Conservation (phyloP, 1,140 invertebrate genomes). For the Cylas formicarius region DNA sequence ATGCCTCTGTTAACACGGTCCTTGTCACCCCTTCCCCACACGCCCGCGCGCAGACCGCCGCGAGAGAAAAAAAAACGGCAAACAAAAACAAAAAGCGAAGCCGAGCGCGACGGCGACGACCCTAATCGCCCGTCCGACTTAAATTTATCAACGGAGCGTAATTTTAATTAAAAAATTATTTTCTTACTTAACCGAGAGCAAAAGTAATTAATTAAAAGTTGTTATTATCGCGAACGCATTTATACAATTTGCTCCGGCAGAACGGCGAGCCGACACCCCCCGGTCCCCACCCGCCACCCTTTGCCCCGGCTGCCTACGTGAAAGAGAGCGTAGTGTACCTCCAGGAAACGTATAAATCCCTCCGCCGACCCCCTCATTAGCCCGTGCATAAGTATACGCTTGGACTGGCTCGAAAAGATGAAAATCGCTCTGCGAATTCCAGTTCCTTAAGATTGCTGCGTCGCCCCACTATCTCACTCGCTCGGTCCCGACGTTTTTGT, state of each 20-base stretch:
- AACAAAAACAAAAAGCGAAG: too few species aligned
- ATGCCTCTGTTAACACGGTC: too few species aligned
- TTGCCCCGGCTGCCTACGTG: too few species aligned
- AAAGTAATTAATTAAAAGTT: conserved; percentile 38
- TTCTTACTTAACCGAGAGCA: conserved; percentile 20
- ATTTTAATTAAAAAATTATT: conserved; percentile 30
- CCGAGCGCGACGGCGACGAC: too few species aligned
- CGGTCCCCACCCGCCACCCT: conserved; percentile 30
- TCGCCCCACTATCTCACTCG: conserved; percentile 25
- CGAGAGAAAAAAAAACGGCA: too few species aligned
- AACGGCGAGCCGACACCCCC: conserved; percentile 32
- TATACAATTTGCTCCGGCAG: conserved; percentile 26
- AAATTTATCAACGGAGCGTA: too few species aligned
- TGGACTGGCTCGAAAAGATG: conserved; percentile 39
- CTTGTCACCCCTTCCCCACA: too few species aligned
- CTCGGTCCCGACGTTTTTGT: conserved; percentile 14
- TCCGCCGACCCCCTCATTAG: conserved; percentile 12
- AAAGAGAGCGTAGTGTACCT: conserved; percentile 32
- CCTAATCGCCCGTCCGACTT: too few species aligned
- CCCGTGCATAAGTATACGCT: conserved; percentile 33
- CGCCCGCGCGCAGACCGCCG: too few species aligned
- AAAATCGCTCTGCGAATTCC: conserved; percentile 38
- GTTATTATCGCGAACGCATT: conserved; percentile 33
- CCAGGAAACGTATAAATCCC: conserved; percentile 37
- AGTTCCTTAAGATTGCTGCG: conserved; percentile 37